Percentiles rank a stretch among this genome's conserved stretches.
These are phyloP conservation scores for Acropternis orthonyx DNA, from an alignment of 2,797 vertebrate genomes.

Conservation along the genomic window DNA sequence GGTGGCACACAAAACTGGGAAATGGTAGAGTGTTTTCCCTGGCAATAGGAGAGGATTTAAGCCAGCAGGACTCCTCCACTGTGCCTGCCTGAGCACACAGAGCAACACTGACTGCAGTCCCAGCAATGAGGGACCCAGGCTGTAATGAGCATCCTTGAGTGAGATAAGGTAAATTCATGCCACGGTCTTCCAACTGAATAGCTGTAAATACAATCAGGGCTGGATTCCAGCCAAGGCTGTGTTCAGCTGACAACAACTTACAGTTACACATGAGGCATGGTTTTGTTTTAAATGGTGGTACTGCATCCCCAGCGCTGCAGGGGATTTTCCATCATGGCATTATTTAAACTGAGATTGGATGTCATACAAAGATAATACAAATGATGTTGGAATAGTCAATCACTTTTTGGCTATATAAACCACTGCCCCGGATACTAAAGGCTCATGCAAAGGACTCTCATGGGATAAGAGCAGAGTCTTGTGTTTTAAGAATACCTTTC, in stretches of 20 bases:
- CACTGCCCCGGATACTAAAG: neutral
- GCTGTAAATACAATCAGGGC: neutral
- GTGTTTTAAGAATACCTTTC: neutral
- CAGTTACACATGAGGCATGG: neutral
- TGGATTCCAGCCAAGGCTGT: neutral
- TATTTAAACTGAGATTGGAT: neutral
- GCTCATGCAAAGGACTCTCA: neutral
- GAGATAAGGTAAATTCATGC: neutral
- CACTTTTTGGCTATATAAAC: neutral
- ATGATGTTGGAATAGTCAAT: neutral
- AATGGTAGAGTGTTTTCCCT: neutral
- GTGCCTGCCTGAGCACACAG: neutral
- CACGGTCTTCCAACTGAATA: neutral
- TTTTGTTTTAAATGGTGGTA: slow-evolving; percentile 6
- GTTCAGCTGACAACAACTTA: neutral
- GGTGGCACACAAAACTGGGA: neutral
- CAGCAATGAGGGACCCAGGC: neutral
- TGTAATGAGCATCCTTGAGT: neutral
- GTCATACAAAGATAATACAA: neutral
- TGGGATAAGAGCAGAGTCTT: neutral
- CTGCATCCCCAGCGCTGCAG: neutral
- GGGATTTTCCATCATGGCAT: neutral
- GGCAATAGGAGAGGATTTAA: neutral
- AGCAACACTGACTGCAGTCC: neutral
- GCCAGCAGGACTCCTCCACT: neutral